Evolutionary conservation across 2,113 vertebrate species (phyloP).

Genomic region (Rhinolophus sinicus): DNA sequence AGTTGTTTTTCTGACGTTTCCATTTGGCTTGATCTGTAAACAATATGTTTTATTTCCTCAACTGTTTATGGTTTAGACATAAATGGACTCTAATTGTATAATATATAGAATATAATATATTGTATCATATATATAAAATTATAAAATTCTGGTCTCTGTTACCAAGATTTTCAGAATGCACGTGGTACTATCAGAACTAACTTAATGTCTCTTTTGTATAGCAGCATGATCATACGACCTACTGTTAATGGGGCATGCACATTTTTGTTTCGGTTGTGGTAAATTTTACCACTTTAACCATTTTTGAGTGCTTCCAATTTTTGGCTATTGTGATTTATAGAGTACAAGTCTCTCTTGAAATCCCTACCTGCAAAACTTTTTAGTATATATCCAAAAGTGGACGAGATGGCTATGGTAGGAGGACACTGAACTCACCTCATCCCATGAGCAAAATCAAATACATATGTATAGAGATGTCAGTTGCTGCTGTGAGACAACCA

Average conservation of each 20-base stretch:
- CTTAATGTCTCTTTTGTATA: background rate
- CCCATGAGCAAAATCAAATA: too few relatives aligned
- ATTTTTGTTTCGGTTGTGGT: background rate
- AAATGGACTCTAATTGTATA: background rate
- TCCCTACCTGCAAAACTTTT: background rate
- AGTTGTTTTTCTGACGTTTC: background rate
- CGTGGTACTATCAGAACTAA: background rate
- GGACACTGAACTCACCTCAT: too few relatives aligned
- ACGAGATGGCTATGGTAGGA: too few relatives aligned
- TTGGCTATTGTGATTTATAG: background rate
- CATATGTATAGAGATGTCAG: too few relatives aligned
- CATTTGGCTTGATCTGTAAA: background rate
- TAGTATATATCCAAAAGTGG: background rate
- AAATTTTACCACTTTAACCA: background rate
- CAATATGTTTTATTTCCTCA: constrained; percentile 16
- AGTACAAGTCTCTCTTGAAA: background rate
- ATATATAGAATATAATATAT: background rate
- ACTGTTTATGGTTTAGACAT: background rate
- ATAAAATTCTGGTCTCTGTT: background rate
- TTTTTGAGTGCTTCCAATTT: background rate
- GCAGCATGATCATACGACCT: background rate
- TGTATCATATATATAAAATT: background rate
- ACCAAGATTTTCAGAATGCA: background rate
- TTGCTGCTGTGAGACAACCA: too few relatives aligned
- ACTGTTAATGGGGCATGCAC: background rate